phyloP scores from a whole-genome alignment of 2,113 vertebrate species.

The Erythrocebus patas region DNA sequence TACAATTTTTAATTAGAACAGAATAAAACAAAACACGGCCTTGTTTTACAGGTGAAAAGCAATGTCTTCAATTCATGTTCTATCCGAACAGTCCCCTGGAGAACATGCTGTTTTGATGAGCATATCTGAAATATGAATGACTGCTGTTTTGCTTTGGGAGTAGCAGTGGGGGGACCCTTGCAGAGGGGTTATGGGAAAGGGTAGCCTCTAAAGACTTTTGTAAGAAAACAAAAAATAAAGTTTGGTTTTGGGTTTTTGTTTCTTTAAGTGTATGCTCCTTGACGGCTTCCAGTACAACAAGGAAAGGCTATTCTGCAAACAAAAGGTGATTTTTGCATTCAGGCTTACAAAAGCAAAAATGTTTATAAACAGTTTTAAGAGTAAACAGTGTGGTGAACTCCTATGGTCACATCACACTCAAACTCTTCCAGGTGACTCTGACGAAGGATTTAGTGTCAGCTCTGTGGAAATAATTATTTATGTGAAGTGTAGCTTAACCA shows the following conservation, averaged over 20 bases:
- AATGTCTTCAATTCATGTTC: constrained; percentile 49
- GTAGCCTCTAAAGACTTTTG: constrained; percentile 46
- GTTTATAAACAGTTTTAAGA: not conserved
- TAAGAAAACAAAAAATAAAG: not conserved
- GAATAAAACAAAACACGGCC: constrained; percentile 45
- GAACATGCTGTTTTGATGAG: constrained; percentile 53
- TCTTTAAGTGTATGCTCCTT: not conserved
- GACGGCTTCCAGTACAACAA: not conserved
- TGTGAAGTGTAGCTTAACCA: constrained; percentile 51
- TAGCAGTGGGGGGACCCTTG: constrained; percentile 6
- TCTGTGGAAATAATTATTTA: constrained; percentile 63
- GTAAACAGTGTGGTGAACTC: constrained; percentile 36
- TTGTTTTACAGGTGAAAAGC: constrained; percentile 66
- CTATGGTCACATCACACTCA: constrained; percentile 64
- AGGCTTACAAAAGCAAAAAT: constrained; percentile 48
- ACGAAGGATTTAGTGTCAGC: constrained; percentile 53
- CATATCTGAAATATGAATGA: constrained; percentile 19
- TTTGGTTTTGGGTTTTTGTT: not conserved
- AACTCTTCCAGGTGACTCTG: constrained; percentile 48
- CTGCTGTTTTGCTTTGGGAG: not conserved
- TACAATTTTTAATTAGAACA: constrained; percentile 71
- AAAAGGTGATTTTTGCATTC: constrained; percentile 27
- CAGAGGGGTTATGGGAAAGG: not conserved
- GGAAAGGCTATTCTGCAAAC: not conserved
- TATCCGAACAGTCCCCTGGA: constrained; percentile 37